Base-by-base conservation (phyloP, 2,888 invertebrate species). In the Herminia tarsipennalis region DNA sequence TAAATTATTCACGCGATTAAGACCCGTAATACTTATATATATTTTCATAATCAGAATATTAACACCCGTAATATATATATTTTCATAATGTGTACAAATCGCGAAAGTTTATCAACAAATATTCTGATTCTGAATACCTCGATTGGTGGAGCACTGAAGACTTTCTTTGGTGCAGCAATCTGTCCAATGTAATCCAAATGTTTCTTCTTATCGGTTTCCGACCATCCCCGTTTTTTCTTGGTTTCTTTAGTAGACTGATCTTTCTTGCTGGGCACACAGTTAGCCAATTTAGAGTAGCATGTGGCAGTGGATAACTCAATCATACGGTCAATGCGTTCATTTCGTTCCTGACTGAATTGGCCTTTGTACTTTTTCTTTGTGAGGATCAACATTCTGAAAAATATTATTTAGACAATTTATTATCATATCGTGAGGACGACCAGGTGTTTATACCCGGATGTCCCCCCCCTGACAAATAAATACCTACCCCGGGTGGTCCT, bases 161-260 rank as follows among this genome's bases (percentile, higher is more conserved):
- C 58, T 38, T 50, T 76, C 58, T 69, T 86, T 0, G 90, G 86
- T 2, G 44, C 72, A 2, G 90, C 75, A 2, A 92, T 84, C 42
- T 82, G 81, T 2, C 66, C 52, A 17, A 91, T 86, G 24, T 90
- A 85, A 5, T 90, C 89, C 88, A 87, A 88, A 42, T 90, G 90
- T 43, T 87, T 88, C 64, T 88, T 88, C 89, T 90, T 90, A 1
- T 89, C 89, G 10, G 77, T 78, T 43, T 86, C 82, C 0, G 80
- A 67, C 89, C 90, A 90, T 0, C 78, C 82, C 2, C 66, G 70
- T 54, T 81, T 88, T 67, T 83, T 88, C 58, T 78, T 88, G 1
- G 73, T 43, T 0, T 86, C 86, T 44, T 83, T 85, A 0, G 63
- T 54, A 5, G 85, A 84, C 9, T 63, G 58, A 45, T 80, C 84